Base-by-base conservation (phyloP, 2,888 invertebrate genomes). In the Hydrotaea cyrtoneurina region DNA sequence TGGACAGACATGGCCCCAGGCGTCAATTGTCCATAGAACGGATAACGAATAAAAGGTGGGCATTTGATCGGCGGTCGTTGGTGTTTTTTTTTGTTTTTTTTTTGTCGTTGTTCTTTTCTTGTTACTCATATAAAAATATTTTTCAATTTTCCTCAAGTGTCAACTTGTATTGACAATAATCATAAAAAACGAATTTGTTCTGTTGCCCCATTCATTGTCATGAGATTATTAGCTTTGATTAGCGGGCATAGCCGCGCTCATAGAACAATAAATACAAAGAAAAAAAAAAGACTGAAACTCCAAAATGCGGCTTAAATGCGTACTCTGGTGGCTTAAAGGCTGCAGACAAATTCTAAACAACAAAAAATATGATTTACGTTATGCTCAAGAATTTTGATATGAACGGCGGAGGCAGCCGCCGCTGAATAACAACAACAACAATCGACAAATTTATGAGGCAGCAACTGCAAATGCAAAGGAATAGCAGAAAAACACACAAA, bases 161-260 rank as follows among this genome's bases (percentile, higher is more conserved):
- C 85, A 82, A 82, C 79, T 82, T 46, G 62, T 85, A 82, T 77
- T 85, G 85, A 74, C 82, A 79, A 85, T 82, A 82, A 85, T 85
- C 85, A 77, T 82, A 85, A 85, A 79, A 82, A 85, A 79, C 53
- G 82, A 85, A 85, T 85, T 85, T 85, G 82, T 85, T 85, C 77
- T 73, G 73, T 62, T 83, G 43, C 43, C 76, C 23, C 39, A 64
- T 69, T 85, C 82, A 85, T 85, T 85, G 85, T 82, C 85, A 85
- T 85, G 76, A 46, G 69, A 85, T 77, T 85, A 85, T 85, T 85
- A 77, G 79, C 82, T 82, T 82, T 85, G 81, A 85, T 82, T 85
- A 77, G 85, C 82, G 36, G 79, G 53, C 73, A 84, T 64, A 78
- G 75, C 64, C 64, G 66, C 64, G 66, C 80, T 50, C 50, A 31